Conservation (phyloP, 23 tunicate species). For the Corella eumyota region DNA sequence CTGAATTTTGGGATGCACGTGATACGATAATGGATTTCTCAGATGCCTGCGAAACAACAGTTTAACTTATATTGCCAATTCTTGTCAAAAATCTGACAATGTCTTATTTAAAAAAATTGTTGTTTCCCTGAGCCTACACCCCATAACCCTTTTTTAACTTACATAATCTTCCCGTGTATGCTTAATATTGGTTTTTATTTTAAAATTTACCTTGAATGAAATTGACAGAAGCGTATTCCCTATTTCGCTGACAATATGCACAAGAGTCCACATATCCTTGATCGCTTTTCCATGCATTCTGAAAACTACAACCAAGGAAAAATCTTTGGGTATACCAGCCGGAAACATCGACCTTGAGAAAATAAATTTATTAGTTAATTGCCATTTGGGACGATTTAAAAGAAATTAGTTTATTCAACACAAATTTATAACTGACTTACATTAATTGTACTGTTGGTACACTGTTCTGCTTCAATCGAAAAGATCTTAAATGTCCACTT, state of each 20-base stretch:
- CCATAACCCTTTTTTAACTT: not conserved
- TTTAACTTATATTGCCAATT: not conserved
- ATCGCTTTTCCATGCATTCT: constrained; percentile 49
- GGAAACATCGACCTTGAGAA: constrained; percentile 6
- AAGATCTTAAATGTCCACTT: too few species aligned
- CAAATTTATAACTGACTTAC: too few species aligned
- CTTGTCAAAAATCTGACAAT: not conserved
- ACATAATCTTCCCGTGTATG: too few species aligned
- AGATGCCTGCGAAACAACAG: not conserved
- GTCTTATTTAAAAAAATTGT: not conserved
- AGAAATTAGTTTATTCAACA: too few species aligned
- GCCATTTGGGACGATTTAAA: not conserved
- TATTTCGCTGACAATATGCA: constrained; percentile 18
- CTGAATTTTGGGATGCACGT: not conserved
- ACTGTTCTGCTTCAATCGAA: too few species aligned
- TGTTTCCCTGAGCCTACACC: not conserved
- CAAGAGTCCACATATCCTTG: constrained; percentile 45
- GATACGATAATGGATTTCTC: not conserved
- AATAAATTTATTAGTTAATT: not conserved
- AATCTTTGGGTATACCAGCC: constrained; percentile 11
- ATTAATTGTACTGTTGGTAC: too few species aligned
- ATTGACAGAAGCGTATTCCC: constrained; percentile 33
- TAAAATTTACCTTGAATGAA: constrained; percentile 36
- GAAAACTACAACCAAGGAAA: constrained; percentile 33
- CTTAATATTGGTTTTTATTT: not conserved